These are phyloP conservation scores for Wiebesia pumilae DNA, from an alignment of 1,140 invertebrate genomes.

Conservation along the genomic window DNA sequence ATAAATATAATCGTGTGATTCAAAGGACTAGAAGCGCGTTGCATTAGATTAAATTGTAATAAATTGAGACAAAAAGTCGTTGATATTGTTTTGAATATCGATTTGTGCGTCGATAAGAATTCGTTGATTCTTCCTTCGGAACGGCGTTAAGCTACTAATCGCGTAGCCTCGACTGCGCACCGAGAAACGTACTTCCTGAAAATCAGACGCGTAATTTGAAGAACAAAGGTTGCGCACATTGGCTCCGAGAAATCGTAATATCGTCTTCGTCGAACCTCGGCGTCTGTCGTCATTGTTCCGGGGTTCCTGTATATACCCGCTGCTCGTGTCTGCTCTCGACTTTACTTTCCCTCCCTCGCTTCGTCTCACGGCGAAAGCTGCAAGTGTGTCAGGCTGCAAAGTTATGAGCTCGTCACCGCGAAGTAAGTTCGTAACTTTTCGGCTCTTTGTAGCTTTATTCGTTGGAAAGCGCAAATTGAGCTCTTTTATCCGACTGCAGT, in stretches of 20 bases:
- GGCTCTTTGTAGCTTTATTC: not conserved
- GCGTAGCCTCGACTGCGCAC: not conserved
- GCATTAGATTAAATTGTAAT: not conserved
- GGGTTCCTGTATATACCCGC: not conserved
- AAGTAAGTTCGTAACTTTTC: slow-evolving; percentile 35
- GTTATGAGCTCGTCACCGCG: slow-evolving; percentile 19
- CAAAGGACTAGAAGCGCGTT: too few relatives aligned
- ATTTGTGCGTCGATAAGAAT: not conserved
- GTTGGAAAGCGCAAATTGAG: slow-evolving; percentile 11
- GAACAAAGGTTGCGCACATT: slow-evolving; percentile 19
- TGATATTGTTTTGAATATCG: not conserved
- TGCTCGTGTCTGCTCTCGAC: not conserved
- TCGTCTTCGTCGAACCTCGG: not conserved
- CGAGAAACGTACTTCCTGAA: slow-evolving; percentile 36
- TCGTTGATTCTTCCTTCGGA: not conserved
- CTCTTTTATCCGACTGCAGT: not conserved
- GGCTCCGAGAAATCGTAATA: slow-evolving; percentile 37
- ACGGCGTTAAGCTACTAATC: not conserved
- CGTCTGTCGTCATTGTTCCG: slow-evolving; percentile 17
- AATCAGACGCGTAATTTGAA: slow-evolving; percentile 25
- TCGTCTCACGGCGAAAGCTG: not conserved
- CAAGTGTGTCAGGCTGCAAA: not conserved
- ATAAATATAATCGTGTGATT: too few relatives aligned
- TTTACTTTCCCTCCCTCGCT: not conserved
- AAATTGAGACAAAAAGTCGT: not conserved